phyloP scores from a whole-genome alignment of 2,797 vertebrate species.

The Ceyx erithaca region DNA sequence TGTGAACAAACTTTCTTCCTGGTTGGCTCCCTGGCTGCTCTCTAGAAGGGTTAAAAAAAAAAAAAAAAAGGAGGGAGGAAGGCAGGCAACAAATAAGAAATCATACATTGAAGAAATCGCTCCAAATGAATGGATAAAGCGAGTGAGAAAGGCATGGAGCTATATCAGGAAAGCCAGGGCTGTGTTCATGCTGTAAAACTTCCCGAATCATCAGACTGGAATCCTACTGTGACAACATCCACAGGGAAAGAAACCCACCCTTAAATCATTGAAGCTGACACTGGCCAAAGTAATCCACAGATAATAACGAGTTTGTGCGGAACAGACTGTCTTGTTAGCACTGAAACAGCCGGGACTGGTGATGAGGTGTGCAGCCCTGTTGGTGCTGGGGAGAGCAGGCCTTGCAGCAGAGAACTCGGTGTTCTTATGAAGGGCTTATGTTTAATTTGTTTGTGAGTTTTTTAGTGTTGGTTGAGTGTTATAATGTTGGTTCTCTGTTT shows the following conservation, averaged over 20 bases:
- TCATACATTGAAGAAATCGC: slow-evolving; percentile 10
- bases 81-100: slow-evolving; percentile 1
- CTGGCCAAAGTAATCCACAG: slow-evolving; percentile 1
- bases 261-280: not conserved
- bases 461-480: not conserved
- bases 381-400: not conserved
- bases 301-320: not conserved
- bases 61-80: not conserved
- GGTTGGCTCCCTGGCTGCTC: not conserved
- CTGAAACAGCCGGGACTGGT: not conserved
- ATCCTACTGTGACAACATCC: not conserved
- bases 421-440: fast-evolving
- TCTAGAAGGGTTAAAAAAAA: not conserved
- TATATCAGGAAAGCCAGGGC: not conserved
- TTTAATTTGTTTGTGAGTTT: not conserved
- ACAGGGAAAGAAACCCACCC: slow-evolving; percentile 18
- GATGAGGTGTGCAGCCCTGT: not conserved
- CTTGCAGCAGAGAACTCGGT: not conserved
- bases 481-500: not conserved
- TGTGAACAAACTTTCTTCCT: not conserved
- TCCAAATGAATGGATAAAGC: slow-evolving; percentile 2
- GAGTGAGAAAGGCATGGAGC: not conserved
- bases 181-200: slow-evolving; percentile 23
- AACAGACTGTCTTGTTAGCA: not conserved
- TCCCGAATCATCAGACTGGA: slow-evolving; percentile 31